phyloP scores from a whole-genome alignment of 2,797 vertebrate species.

The Anguilla anguilla region DNA sequence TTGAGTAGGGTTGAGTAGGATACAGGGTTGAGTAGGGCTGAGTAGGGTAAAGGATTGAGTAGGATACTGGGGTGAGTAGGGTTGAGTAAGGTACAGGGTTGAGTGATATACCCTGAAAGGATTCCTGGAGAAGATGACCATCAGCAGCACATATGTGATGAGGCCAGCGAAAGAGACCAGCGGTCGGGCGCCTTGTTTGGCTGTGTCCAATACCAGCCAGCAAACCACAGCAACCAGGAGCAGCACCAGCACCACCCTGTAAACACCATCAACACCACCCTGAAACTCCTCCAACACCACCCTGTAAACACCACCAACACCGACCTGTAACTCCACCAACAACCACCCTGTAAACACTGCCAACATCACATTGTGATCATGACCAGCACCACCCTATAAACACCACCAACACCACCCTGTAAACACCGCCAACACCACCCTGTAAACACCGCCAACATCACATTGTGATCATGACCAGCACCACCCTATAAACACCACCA shows the following conservation, averaged over 20 bases:
- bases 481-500: too few relatives aligned
- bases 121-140: constrained; percentile 83
- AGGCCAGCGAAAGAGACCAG: constrained; percentile 83
- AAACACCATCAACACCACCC: neutral
- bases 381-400: too few relatives aligned
- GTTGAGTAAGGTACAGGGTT: neutral
- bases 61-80: neutral
- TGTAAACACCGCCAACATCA: too few relatives aligned
- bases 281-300: too few relatives aligned
- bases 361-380: too few relatives aligned
- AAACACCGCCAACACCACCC: too few relatives aligned
- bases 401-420: too few relatives aligned
- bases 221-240: constrained; percentile 62
- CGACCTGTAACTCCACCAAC: too few relatives aligned
- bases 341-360: too few relatives aligned
- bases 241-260: constrained; percentile 67
- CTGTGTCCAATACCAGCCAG: constrained; percentile 81
- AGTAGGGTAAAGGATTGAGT: neutral
- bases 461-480: too few relatives aligned
- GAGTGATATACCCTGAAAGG: constrained; percentile 75
- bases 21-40: neutral
- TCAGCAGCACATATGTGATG: constrained; percentile 70
- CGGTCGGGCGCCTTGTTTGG: constrained; percentile 68
- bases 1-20: neutral
- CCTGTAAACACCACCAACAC: too few relatives aligned